Evolutionary conservation across 2,797 vertebrate genomes (phyloP), one percentile per base, ranked within the genome.

Genomic region (Hydrocynus forskahlii): DNA sequence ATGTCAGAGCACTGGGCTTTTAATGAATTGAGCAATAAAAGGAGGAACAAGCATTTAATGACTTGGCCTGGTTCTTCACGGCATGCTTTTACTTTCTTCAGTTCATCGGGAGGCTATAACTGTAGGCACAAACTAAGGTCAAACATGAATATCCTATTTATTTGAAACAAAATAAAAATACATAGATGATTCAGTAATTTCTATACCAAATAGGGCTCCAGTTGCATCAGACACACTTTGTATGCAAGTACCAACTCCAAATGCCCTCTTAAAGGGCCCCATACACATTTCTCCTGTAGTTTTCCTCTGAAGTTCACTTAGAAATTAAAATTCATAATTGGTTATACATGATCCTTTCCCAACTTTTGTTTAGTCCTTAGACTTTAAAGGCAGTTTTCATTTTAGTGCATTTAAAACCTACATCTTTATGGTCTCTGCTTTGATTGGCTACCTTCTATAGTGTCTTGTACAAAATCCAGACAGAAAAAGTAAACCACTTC

Each of bases 21-120:
- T 50, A 59, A 75, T 68, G 55, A 81, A 50, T 23, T 7, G 19
- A 38, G 71, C 52, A 35, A 80, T 80, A 68, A 73, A 40, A 80
- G 45, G 43, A 21, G 14, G 9, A 73, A 63, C 69, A 64, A 57
- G 62, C 64, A 67, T 10, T 43, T 67, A 67, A 67, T 63, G 60
- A 25, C 21, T 13, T 35, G 23, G 7, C 60, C 25, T 40, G 17
- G 17, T 70, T 79, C 50, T 38, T 9, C 12, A 38, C 23, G 57
- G 38, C 25, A 62, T 50, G n/a, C 35, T 35, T 38, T 40, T 66
- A 66, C 17, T 38, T 38, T 67, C 38, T 67, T 67, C 19, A 7
- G 29, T 79, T 60, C 43, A 62, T 12, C 8, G 1, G 12, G 10
- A 4, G 59, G 62, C 60, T 45, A 17, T 40, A 54, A 50, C 21